These are phyloP conservation scores for Stercorarius parasiticus DNA, from an alignment of 2,113 vertebrate species.

Conservation along the genomic window DNA sequence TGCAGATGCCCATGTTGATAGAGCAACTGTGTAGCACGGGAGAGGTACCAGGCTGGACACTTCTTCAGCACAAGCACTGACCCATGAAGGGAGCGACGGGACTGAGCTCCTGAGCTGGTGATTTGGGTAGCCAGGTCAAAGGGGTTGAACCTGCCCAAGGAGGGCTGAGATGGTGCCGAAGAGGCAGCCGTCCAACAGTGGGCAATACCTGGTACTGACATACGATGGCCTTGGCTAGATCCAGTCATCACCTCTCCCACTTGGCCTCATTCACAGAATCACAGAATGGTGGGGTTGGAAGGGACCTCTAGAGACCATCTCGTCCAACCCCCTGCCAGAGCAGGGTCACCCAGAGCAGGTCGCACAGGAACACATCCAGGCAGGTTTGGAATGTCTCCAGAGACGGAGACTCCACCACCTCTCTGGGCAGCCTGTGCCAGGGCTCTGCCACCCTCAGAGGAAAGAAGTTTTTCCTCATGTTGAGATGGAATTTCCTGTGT, in stretches of 20 bases:
- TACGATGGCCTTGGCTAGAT: not conserved
- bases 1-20: accelerated
- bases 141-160: not conserved
- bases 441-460: not conserved
- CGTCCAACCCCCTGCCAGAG: not conserved
- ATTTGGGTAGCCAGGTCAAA: not conserved
- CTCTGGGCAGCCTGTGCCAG: not conserved
- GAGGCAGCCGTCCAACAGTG: not conserved
- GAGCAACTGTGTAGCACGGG: accelerated
- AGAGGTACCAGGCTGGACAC: not conserved
- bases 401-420: not conserved
- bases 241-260: not conserved
- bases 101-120: not conserved
- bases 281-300: not conserved
- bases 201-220: not conserved
- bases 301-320: not conserved
- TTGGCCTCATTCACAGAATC: not conserved
- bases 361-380: not conserved
- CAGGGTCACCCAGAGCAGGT: not conserved
- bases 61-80: not conserved
- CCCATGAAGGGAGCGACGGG: not conserved
- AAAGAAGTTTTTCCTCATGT: not conserved
- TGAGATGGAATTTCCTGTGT: not conserved
- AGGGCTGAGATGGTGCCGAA: not conserved
- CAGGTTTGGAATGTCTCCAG: not conserved